Evolutionary conservation across 2,888 invertebrate genomes (phyloP).

Genomic region (Selenia dentaria): DNA sequence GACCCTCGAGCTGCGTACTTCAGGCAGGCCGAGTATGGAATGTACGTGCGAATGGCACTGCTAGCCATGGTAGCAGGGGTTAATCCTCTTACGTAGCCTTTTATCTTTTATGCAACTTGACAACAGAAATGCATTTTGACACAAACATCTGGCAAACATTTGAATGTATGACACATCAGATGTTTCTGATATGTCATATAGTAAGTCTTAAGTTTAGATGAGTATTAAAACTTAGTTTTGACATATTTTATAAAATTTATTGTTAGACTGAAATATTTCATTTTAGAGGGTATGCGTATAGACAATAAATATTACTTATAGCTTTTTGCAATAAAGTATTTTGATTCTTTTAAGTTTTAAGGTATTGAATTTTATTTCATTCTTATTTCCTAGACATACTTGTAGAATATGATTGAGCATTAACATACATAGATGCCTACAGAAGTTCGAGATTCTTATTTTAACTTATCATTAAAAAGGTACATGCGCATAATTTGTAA

Average conservation of each 20-base stretch:
- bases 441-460: conserved; percentile 20
- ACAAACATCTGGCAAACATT: no score
- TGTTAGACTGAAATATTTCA: no score
- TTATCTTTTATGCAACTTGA: no score
- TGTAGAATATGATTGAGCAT: neutral
- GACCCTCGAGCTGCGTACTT: conserved; percentile 99
- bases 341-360: neutral
- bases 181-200: no score
- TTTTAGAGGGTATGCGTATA: no score
- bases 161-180: no score
- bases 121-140: no score
- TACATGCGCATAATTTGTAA: conserved; percentile 5
- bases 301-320: neutral
- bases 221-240: no score
- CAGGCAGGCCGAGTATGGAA: conserved; percentile 98
- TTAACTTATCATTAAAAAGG: conserved; percentile 12
- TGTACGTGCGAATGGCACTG: conserved; percentile 99
- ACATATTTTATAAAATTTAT: no score
- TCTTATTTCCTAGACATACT: no score
- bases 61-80: conserved; percentile 94
- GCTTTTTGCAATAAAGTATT: neutral
- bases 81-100: conserved; percentile 63
- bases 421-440: neutral
- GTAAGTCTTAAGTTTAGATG: no score
- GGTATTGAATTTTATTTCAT: neutral